A percentile compares a stretch with the other conserved stretches of the same genome.
phyloP scores from a whole-genome alignment of 2,888 invertebrate genomes.

The Carcina quercana region DNA sequence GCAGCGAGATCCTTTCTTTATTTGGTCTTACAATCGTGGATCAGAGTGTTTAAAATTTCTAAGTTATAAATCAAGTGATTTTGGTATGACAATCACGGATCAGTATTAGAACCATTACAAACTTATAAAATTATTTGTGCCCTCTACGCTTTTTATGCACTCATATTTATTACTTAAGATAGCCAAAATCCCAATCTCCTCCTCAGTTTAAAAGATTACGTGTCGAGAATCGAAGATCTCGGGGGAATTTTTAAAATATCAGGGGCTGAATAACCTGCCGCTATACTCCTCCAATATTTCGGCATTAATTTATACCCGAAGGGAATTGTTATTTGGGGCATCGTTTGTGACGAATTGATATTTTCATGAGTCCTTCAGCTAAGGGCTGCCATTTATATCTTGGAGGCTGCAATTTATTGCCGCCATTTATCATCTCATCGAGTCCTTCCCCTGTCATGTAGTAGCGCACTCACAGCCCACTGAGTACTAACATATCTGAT shows the following conservation, averaged over 20 bases:
- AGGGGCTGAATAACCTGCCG: constrained; percentile 29
- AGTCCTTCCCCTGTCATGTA: constrained; percentile 25
- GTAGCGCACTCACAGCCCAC: neutral
- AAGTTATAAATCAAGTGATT: too few relatives aligned
- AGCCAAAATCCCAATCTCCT: constrained; percentile 6
- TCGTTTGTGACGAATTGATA: constrained; percentile 55
- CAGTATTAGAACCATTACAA: too few relatives aligned
- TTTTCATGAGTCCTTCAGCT: constrained; percentile 49
- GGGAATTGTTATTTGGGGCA: constrained; percentile 27
- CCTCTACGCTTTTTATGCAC: too few relatives aligned
- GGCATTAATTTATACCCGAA: constrained; percentile 38
- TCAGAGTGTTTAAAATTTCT: too few relatives aligned
- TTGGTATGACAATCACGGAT: too few relatives aligned
- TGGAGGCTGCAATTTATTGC: constrained; percentile 54
- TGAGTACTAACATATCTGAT: neutral
- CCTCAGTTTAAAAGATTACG: constrained; percentile 10
- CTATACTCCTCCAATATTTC: constrained; percentile 27
- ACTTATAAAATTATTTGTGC: too few relatives aligned
- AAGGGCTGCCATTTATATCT: constrained; percentile 55
- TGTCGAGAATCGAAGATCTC: constrained; percentile 20
- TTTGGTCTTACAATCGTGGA: too few relatives aligned
- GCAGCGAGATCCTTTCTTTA: too few relatives aligned
- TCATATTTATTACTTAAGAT: too few relatives aligned
- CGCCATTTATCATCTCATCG: constrained; percentile 58
- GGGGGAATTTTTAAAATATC: constrained; percentile 26